These are phyloP conservation scores for Nephrocerus scutellatus DNA, from an alignment of 2,888 invertebrate genomes.

Conservation along the genomic window DNA sequence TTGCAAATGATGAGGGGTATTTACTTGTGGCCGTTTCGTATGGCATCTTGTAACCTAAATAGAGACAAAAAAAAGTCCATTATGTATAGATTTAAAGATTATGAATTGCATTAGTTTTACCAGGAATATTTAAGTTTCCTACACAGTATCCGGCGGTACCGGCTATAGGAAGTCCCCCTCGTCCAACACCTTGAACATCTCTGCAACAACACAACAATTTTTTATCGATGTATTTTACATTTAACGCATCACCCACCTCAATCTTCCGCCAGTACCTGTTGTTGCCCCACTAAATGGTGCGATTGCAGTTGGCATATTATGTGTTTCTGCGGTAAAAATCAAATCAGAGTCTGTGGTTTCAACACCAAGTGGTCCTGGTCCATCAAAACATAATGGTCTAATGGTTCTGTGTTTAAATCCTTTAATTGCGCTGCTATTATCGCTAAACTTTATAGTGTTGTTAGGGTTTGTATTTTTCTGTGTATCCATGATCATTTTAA, in stretches of 20 bases:
- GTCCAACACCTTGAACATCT: slow-evolving; percentile 91
- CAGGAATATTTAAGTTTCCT: slow-evolving; percentile 85
- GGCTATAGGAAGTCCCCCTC: slow-evolving; percentile 89
- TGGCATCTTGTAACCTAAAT: slow-evolving; percentile 67
- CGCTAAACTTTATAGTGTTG: slow-evolving; percentile 94
- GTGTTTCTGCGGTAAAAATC: slow-evolving; percentile 97
- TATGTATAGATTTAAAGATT: not conserved
- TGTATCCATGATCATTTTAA: slow-evolving; percentile 89
- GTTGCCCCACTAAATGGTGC: slow-evolving; percentile 97
- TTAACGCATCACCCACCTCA: slow-evolving; percentile 49
- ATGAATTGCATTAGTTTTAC: slow-evolving; percentile 46
- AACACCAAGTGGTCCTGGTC: slow-evolving; percentile 58
- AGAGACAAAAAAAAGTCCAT: not conserved
- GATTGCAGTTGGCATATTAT: slow-evolving; percentile 96
- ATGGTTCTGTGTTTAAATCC: slow-evolving; percentile 70
- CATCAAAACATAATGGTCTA: slow-evolving; percentile 54
- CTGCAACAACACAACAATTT: slow-evolving; percentile 43
- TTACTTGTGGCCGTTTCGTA: slow-evolving; percentile 72
- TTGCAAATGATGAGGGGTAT: slow-evolving; percentile 87
- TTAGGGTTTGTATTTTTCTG: slow-evolving; percentile 79
- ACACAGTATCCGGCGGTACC: slow-evolving; percentile 96
- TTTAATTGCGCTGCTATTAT: slow-evolving; percentile 91
- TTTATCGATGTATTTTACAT: not conserved
- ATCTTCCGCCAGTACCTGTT: slow-evolving; percentile 93
- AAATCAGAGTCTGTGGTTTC: slow-evolving; percentile 67